A percentile compares a stretch with the other conserved stretches of the same genome.
Evolutionary conservation across 1,140 invertebrate genomes (phyloP).

Genomic region (Drosophila mauritiana): DNA sequence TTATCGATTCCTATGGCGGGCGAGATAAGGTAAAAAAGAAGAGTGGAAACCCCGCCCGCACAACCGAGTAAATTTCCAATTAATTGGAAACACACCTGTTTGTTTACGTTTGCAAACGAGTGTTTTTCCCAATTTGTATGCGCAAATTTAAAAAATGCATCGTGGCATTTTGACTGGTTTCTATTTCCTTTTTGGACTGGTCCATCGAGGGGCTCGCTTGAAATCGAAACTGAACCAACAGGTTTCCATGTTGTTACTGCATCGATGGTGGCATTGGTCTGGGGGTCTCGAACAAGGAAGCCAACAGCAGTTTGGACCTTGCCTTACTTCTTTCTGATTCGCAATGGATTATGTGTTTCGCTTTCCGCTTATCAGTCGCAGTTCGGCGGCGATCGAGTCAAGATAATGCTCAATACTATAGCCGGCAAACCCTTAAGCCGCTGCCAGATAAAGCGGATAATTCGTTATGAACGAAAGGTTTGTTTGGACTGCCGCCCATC

Average conservation of each 20-base stretch:
- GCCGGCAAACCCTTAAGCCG: constrained; percentile 46
- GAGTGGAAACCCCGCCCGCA: not conserved
- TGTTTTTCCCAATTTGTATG: not conserved
- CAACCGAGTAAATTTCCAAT: constrained; percentile 10
- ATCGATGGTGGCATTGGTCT: constrained; percentile 22
- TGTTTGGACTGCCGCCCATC: constrained; percentile 15
- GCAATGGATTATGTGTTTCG: constrained; percentile 26
- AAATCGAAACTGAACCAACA: constrained; percentile 45
- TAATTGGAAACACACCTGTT: constrained; percentile 23
- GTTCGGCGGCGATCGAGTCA: constrained; percentile 15
- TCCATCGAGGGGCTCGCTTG: constrained; percentile 30
- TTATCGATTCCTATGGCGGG: constrained; percentile 86
- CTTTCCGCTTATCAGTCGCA: constrained; percentile 49
- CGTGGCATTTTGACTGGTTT: constrained; percentile 51
- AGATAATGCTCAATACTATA: constrained; percentile 62
- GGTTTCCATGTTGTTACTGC: constrained; percentile 51
- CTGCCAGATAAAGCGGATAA: constrained; percentile 53
- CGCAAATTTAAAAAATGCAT: constrained; percentile 38
- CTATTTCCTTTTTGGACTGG: constrained; percentile 8
- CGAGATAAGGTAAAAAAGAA: constrained; percentile 85
- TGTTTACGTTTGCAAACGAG: constrained; percentile 18
- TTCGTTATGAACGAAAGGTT: constrained; percentile 62
- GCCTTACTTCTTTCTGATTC: constrained; percentile 55
- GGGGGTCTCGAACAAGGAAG: constrained; percentile 45
- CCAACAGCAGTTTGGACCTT: constrained; percentile 57